These are phyloP conservation scores for Calidris pugnax DNA, from an alignment of 2,113 vertebrate species.

Conservation along the genomic window DNA sequence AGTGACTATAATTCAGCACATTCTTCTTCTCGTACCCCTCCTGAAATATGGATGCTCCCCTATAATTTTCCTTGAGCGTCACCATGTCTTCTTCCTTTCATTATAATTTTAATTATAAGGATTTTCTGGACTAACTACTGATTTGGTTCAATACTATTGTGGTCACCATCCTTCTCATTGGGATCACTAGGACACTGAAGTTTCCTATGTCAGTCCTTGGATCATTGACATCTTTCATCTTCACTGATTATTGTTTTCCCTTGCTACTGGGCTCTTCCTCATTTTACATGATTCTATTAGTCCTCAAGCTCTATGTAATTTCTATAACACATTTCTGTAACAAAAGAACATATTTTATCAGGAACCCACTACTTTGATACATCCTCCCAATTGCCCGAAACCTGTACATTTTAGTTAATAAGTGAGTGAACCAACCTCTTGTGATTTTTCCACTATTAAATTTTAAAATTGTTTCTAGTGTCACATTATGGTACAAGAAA, in stretches of 20 bases:
- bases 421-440: not conserved
- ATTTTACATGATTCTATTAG: not conserved
- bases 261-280: not conserved
- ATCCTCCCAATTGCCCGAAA: not conserved
- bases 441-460: not conserved
- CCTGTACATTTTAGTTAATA: not conserved
- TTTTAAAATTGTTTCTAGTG: not conserved
- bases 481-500: not conserved
- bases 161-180: not conserved
- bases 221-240: not conserved
- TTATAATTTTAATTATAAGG: not conserved
- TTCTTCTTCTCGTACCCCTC: not conserved
- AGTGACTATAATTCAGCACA: not conserved
- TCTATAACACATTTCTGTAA: not conserved
- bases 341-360: not conserved
- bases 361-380: not conserved
- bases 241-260: not conserved
- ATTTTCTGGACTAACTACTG: not conserved
- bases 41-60: not conserved
- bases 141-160: not conserved
- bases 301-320: not conserved
- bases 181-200: not conserved
- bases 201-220: not conserved
- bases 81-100: not conserved
- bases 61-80: not conserved